Percentiles rank a stretch among this genome's conserved stretches.
These are phyloP conservation scores for Stegophylla sp. DNA, from an alignment of 2,888 invertebrate genomes.

Conservation along the genomic window DNA sequence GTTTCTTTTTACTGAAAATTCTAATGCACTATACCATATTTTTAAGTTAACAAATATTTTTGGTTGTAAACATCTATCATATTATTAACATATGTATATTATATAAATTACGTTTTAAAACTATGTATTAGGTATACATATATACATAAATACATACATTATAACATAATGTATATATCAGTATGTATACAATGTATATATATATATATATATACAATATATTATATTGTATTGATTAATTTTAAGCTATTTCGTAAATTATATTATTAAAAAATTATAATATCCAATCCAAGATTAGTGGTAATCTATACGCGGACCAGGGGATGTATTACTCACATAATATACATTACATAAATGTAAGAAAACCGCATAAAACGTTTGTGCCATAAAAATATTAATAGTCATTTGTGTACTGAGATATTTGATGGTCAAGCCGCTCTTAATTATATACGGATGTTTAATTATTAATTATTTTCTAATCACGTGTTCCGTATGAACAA, in stretches of 20 bases:
- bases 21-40: conserved; percentile 25
- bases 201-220: too few relatives aligned
- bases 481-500: conserved; percentile 32
- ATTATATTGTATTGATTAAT: conserved; percentile 21
- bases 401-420: conserved; percentile 19
- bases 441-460: not conserved
- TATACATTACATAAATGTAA: not conserved
- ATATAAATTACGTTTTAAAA: not conserved
- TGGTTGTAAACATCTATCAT: not conserved
- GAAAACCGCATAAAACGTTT: conserved; percentile 39
- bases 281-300: not conserved
- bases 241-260: not conserved
- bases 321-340: conserved; percentile 1
- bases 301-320: conserved; percentile 3
- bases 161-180: not conserved
- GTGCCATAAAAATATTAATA: conserved; percentile 48
- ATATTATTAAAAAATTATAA: not conserved
- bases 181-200: conserved; percentile 1
- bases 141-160: not conserved
- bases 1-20: conserved; percentile 15
- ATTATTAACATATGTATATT: not conserved
- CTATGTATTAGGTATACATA: not conserved
- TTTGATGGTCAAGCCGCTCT: conserved; percentile 23
- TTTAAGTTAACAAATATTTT: conserved; percentile 11
- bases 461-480: conserved; percentile 34